phyloP scores from a whole-genome alignment of 2,797 vertebrate species.

The Sternotherus odoratus region DNA sequence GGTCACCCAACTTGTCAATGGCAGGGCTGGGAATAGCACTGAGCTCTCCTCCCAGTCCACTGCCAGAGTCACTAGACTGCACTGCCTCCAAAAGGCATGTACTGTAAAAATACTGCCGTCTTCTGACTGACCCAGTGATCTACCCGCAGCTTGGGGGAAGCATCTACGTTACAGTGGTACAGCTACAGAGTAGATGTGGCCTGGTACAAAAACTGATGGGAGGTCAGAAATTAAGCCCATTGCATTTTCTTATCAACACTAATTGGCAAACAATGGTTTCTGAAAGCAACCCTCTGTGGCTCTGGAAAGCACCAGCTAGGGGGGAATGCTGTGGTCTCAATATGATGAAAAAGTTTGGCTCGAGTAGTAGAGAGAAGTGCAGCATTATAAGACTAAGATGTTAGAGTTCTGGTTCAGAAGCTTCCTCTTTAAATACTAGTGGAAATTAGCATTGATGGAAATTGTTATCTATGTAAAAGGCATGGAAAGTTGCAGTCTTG shows the following conservation, averaged over 20 bases:
- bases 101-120: not conserved
- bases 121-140: not conserved
- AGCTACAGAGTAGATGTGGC: not conserved
- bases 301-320: not conserved
- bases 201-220: not conserved
- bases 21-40: not conserved
- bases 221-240: not conserved
- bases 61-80: not conserved
- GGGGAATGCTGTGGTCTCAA: not conserved
- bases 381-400: constrained; percentile 1
- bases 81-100: not conserved
- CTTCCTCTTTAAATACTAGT: not conserved
- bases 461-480: not conserved
- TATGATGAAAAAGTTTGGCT: not conserved
- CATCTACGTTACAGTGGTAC: not conserved
- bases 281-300: not conserved
- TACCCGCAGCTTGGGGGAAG: not conserved
- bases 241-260: not conserved
- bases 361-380: not conserved
- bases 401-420: accelerated
- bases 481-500: not conserved
- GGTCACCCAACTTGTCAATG: not conserved
- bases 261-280: not conserved
- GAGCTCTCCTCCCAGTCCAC: not conserved
- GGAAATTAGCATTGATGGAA: not conserved